Percentiles rank a stretch among this genome's conserved stretches.
Conservation (phyloP, 2,797 vertebrate genomes). For the Scolopax rusticola region DNA sequence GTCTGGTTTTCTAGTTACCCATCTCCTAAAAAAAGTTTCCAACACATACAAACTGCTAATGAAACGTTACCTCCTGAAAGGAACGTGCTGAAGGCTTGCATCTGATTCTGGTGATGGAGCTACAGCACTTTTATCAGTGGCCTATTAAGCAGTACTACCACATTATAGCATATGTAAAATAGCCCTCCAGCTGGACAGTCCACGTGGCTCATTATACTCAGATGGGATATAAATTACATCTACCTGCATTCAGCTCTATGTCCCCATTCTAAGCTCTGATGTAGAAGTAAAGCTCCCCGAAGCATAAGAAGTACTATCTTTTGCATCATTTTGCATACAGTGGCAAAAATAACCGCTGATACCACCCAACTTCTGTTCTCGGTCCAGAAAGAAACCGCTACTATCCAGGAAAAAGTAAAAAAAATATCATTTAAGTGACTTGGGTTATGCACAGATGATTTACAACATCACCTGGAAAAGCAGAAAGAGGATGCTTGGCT, state of each 20-base stretch:
- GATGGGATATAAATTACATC: background rate
- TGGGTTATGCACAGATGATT: background rate
- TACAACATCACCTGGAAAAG: background rate
- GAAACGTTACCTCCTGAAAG: background rate
- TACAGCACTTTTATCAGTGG: background rate
- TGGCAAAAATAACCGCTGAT: background rate
- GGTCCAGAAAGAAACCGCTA: background rate
- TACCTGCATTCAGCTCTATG: background rate
- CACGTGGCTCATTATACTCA: background rate
- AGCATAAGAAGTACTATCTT: background rate
- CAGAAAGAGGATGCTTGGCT: rapidly evolving
- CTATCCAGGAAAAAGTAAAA: conserved; percentile 34
- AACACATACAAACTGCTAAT: background rate
- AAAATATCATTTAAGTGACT: background rate
- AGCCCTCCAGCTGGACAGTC: background rate
- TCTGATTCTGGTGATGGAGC: background rate
- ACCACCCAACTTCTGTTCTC: background rate
- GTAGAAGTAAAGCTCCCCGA: background rate
- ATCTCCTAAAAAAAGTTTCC: background rate
- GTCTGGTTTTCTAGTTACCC: background rate
- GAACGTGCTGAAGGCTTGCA: background rate
- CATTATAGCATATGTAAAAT: background rate
- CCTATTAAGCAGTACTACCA: background rate
- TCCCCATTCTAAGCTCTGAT: background rate
- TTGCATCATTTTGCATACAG: background rate